Percentiles rank a stretch among this genome's conserved stretches.
Evolutionary conservation across 2,888 invertebrate genomes (phyloP).

Genomic region (Polymixis flavicincta): DNA sequence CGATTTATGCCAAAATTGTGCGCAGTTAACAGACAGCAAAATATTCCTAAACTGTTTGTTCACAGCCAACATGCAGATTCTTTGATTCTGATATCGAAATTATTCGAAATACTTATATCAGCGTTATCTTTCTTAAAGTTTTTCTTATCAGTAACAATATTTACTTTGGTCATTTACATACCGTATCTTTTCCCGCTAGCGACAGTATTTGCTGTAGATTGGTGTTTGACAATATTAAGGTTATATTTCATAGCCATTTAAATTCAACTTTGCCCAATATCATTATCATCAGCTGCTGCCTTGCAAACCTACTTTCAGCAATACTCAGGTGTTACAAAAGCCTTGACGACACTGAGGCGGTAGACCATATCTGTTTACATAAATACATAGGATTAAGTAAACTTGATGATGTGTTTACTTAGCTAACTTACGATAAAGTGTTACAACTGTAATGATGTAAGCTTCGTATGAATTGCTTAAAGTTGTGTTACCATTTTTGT

Average conservation of each 20-base stretch:
- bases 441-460: conserved; percentile 17
- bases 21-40: neutral
- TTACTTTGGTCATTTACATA: conserved; percentile 58
- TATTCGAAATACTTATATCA: conserved; percentile 44
- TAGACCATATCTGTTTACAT: conserved; percentile 43
- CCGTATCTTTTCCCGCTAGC: conserved; percentile 50
- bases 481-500: conserved; percentile 41
- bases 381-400: conserved; percentile 23
- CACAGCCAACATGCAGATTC: conserved; percentile 49
- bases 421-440: conserved; percentile 9
- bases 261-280: conserved; percentile 38
- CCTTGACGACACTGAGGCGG: conserved; percentile 31
- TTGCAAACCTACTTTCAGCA: conserved; percentile 44
- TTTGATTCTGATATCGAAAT: conserved; percentile 49
- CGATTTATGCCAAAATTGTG: neutral
- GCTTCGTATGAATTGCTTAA: conserved; percentile 33
- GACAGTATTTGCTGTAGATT: conserved; percentile 50
- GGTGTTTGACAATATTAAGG: conserved; percentile 32
- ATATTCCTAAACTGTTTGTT: conserved; percentile 26
- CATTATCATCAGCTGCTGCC: conserved; percentile 43
- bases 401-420: conserved; percentile 28
- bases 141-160: conserved; percentile 55
- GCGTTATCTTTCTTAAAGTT: conserved; percentile 42
- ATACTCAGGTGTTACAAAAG: conserved; percentile 36
- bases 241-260: conserved; percentile 38